Evolutionary conservation across 2,113 vertebrate genomes (phyloP).

Genomic region (Panthera uncia): DNA sequence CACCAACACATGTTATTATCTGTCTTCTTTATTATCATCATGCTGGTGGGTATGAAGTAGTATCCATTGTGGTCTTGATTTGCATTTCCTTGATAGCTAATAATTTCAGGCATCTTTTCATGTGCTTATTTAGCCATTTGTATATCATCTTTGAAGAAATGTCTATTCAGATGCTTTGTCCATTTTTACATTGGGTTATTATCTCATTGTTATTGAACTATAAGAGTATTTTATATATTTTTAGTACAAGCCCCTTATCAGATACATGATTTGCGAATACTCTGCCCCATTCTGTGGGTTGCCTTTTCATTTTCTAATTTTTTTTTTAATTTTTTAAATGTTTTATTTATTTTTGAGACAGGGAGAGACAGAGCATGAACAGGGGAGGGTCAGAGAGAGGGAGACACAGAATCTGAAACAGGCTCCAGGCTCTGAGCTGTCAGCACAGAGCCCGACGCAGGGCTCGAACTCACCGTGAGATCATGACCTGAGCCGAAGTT

Average conservation of each 20-base stretch:
- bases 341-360: too few species aligned
- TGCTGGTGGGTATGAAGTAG: not conserved
- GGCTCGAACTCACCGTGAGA: too few species aligned
- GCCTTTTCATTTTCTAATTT: slow-evolving; percentile 4
- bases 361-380: too few species aligned
- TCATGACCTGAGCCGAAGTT: too few species aligned
- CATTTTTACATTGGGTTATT: not conserved
- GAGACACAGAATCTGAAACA: too few species aligned
- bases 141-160: not conserved
- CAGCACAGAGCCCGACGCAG: too few species aligned
- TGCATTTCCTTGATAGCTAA: not conserved
- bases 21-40: not conserved
- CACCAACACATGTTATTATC: not conserved
- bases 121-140: not conserved
- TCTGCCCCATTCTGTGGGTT: not conserved
- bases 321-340: too few species aligned
- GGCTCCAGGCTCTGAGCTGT: too few species aligned
- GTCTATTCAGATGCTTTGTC: not conserved
- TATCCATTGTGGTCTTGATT: not conserved
- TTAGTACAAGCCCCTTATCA: not conserved
- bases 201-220: not conserved
- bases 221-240: not conserved
- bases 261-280: not conserved
- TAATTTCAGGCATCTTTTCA: not conserved
- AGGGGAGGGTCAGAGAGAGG: too few species aligned